These are phyloP conservation scores for Drosophila peninsularis DNA, from an alignment of 2,888 invertebrate species.

Conservation along the genomic window DNA sequence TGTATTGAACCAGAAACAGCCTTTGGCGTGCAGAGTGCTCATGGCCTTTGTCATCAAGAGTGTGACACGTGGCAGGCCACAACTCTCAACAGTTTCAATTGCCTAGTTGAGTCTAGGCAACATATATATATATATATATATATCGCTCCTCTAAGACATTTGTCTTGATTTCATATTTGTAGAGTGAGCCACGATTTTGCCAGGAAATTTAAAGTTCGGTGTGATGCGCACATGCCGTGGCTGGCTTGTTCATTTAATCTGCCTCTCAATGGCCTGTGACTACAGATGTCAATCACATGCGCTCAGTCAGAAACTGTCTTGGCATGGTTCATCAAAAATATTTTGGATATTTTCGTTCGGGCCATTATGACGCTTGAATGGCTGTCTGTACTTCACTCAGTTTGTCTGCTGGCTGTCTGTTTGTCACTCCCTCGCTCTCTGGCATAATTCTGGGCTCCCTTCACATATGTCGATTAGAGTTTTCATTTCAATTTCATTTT, in stretches of 20 bases:
- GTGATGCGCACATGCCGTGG: background rate
- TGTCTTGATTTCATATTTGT: too few species aligned
- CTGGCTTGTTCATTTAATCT: constrained; percentile 11
- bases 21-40: background rate
- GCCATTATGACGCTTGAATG: constrained; percentile 6
- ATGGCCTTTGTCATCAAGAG: background rate
- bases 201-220: constrained; percentile 1
- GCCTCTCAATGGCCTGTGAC: constrained; percentile 11
- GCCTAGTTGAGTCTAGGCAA: too few species aligned
- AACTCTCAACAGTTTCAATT: background rate
- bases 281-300: constrained; percentile 29
- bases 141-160: too few species aligned
- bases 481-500: constrained; percentile 40
- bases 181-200: too few species aligned
- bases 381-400: background rate
- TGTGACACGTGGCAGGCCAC: background rate
- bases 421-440: background rate
- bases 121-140: too few species aligned
- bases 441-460: constrained; percentile 26
- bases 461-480: constrained; percentile 29
- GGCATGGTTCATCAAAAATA: constrained; percentile 31
- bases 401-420: background rate
- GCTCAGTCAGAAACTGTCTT: constrained; percentile 34
- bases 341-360: constrained; percentile 21
- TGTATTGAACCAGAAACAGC: background rate